Base-by-base conservation (phyloP, 1,140 invertebrate species). In the Drosophila arizonae region DNA sequence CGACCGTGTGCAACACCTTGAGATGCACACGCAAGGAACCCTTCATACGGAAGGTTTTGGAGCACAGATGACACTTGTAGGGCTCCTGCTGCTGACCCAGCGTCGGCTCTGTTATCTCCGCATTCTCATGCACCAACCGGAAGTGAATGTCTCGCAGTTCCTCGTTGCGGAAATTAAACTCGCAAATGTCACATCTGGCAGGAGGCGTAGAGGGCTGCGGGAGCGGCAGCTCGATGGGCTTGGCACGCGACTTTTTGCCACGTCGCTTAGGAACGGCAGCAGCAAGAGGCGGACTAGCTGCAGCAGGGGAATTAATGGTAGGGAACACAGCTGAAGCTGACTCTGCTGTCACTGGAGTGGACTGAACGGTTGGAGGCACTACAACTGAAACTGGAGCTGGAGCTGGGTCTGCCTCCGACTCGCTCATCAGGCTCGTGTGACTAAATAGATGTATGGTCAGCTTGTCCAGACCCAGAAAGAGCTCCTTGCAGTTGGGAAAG, bases 381-480 rank as follows among this genome's bases (percentile, higher is more conserved):
- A 17, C 6, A 9, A 17, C 50, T 61, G 46, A 36, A 9, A 30
- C 30, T 48, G 52, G 2, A 9, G 43, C 15, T 17, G 46, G 46
- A 9, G 39, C 30, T 57, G 52, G 9, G 1, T 13, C 56, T 33
- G 57, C 50, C 17, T 43, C 65, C 17, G 58, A n/a, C 13, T 46
- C 51, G 6, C 21, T 68, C 86, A 90, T 85, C 6, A 90, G 61
- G 28, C 74, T 90, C 24, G 94, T 93, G 89, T 97, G 96, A 28
- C 94, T 94, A 79, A 96, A 96, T 68, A 97, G 91, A 92, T 97
- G 96, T 80, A 96, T 96, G 1, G 96, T 97, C n/a, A 97, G 92
- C 92, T 97, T 97, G 91, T 96, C 96, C 58, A 97, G 93, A 3
- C 96, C 96, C 57, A 94, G 90, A 6, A 96, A 92, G 62, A 94